These are phyloP conservation scores for Stenchaetothrips biformis DNA, from an alignment of 2,888 invertebrate species.

Conservation along the genomic window DNA sequence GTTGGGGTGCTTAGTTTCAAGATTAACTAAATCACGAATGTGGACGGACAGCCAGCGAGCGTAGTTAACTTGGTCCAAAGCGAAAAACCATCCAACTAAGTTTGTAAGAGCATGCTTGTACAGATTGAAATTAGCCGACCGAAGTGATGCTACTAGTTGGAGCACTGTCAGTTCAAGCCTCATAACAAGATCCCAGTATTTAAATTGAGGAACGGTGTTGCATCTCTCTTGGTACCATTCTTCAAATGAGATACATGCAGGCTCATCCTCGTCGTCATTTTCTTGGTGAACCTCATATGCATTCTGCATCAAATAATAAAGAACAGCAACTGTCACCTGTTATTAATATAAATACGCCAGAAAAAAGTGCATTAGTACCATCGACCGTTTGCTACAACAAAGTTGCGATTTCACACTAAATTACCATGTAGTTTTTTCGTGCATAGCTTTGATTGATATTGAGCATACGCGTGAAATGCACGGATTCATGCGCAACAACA, in stretches of 20 bases:
- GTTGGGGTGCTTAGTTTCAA: conserved; percentile 29
- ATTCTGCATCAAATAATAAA: conserved; percentile 30
- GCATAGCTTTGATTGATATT: too few species aligned
- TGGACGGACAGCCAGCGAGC: conserved; percentile 35
- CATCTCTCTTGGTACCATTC: conserved; percentile 12
- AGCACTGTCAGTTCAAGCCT: conserved; percentile 14
- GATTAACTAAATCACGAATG: conserved; percentile 31
- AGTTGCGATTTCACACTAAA: too few species aligned
- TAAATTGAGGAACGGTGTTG: conserved; percentile 20
- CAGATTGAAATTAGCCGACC: conserved; percentile 28
- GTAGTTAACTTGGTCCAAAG: conserved; percentile 34
- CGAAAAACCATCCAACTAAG: conserved; percentile 33
- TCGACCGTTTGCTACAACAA: too few species aligned
- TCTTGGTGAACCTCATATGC: conserved; percentile 28
- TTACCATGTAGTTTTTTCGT: too few species aligned
- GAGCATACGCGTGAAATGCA: too few species aligned
- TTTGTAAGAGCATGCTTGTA: conserved; percentile 30
- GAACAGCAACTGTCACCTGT: conserved; percentile 36
- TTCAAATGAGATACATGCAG: neutral
- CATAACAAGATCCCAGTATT: conserved; percentile 28
- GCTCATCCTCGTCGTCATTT: neutral
- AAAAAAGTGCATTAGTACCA: too few species aligned
- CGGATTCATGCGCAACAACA: too few species aligned
- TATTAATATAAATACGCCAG: too few species aligned
- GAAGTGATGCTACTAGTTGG: conserved; percentile 9